A percentile compares a stretch with the other conserved stretches of the same genome.
Conservation (phyloP, 2,113 vertebrate genomes). For the Pyrgilauda ruficollis region DNA sequence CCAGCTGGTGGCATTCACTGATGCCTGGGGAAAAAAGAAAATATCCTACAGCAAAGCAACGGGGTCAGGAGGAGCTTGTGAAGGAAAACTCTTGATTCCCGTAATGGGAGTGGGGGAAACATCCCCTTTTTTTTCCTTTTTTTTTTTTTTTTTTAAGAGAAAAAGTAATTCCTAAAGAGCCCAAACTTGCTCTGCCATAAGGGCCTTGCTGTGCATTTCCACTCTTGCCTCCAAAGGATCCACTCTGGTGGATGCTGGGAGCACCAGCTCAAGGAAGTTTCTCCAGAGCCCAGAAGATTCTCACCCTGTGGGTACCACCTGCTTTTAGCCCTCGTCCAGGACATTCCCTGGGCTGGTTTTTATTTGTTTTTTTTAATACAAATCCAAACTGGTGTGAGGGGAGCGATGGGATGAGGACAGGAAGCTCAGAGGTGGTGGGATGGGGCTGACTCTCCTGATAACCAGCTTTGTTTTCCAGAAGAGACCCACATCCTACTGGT, state of each 20-base stretch:
- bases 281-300: neutral
- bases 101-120: neutral
- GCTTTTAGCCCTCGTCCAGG: neutral
- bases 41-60: neutral
- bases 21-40: neutral
- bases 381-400: neutral
- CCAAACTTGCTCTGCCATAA: neutral
- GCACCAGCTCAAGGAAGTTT: neutral
- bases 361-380: neutral
- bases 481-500: neutral
- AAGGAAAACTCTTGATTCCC: neutral
- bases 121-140: too few species aligned
- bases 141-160: neutral
- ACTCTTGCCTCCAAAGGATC: neutral
- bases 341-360: neutral
- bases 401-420: rapidly evolving
- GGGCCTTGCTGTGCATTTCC: neutral
- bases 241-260: neutral
- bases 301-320: rapidly evolving
- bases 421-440: neutral
- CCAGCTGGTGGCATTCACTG: constrained; percentile 15
- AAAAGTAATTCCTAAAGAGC: neutral
- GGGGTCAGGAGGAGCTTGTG: neutral
- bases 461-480: neutral
- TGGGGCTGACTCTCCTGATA: too few species aligned